Evolutionary conservation across 2,113 vertebrate species (phyloP).

Genomic region (Chrysemys picta): DNA sequence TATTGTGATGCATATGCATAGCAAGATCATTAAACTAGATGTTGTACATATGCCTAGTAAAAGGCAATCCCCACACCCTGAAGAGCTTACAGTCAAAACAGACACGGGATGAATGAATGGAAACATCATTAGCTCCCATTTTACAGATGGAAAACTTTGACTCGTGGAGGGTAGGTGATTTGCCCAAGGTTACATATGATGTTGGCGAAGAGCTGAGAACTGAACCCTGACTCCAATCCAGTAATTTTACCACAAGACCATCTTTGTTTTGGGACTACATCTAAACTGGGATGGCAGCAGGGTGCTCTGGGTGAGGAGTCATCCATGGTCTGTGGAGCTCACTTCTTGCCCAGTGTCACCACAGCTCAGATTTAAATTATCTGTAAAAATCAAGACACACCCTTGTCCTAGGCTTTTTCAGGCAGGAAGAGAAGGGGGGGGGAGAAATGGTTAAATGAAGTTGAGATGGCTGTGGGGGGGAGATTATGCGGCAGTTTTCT

Average conservation of each 20-base stretch:
- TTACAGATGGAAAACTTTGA: background rate
- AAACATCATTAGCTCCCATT: background rate
- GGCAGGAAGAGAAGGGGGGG: background rate
- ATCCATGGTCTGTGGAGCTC: background rate
- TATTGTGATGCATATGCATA: background rate
- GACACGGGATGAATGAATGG: background rate
- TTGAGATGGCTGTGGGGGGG: background rate
- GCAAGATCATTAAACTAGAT: background rate
- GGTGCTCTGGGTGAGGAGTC: background rate
- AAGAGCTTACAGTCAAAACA: background rate
- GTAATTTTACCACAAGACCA: background rate
- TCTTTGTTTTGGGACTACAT: background rate
- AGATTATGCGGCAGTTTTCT: background rate
- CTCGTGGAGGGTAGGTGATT: fast-evolving
- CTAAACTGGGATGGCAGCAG: background rate
- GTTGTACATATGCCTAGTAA: background rate
- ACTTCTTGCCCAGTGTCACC: background rate
- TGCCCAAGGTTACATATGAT: background rate
- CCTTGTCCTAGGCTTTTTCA: background rate
- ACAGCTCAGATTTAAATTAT: background rate
- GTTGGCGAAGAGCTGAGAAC: background rate
- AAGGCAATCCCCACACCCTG: background rate
- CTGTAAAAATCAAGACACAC: background rate
- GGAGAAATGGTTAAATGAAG: background rate
- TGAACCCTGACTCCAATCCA: background rate